Evolutionary conservation across 1,140 invertebrate species (phyloP).

Genomic region (Cryptotermes secundus): DNA sequence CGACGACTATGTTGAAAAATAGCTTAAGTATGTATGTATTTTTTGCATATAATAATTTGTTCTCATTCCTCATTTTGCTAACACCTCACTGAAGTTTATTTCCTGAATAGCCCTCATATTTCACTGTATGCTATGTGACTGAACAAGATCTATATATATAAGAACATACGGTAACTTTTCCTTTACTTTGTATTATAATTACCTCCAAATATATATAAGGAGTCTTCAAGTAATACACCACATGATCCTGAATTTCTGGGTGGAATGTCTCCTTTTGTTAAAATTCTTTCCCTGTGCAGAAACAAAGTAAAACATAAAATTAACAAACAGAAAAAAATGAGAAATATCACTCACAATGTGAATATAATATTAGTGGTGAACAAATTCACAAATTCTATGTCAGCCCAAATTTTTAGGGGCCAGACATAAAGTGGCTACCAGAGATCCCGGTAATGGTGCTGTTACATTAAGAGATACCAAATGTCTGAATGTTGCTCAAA

Average conservation of each 20-base stretch:
- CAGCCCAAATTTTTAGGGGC: not conserved
- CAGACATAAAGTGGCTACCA: not conserved
- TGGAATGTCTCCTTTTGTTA: constrained; percentile 42
- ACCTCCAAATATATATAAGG: constrained; percentile 51
- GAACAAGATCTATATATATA: too few relatives aligned
- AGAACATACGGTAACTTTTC: too few relatives aligned
- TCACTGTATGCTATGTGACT: too few relatives aligned
- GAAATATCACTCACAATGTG: too few relatives aligned
- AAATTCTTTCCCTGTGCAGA: constrained; percentile 35
- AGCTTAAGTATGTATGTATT: too few relatives aligned
- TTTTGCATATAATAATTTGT: too few relatives aligned
- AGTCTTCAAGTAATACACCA: constrained; percentile 44
- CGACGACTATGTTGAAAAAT: too few relatives aligned
- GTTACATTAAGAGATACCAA: not conserved
- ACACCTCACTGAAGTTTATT: too few relatives aligned
- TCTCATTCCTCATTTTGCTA: too few relatives aligned
- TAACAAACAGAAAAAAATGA: not conserved
- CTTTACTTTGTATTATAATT: constrained; percentile 30
- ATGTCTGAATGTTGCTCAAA: not conserved
- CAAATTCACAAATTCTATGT: not conserved
- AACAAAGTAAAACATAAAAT: constrained; percentile 23
- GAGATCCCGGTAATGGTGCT: not conserved
- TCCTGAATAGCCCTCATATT: too few relatives aligned
- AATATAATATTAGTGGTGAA: constrained; percentile 17
- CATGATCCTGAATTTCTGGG: constrained; percentile 47